Conservation (phyloP, 2,888 invertebrate species). For the Augochlorella aurata region DNA sequence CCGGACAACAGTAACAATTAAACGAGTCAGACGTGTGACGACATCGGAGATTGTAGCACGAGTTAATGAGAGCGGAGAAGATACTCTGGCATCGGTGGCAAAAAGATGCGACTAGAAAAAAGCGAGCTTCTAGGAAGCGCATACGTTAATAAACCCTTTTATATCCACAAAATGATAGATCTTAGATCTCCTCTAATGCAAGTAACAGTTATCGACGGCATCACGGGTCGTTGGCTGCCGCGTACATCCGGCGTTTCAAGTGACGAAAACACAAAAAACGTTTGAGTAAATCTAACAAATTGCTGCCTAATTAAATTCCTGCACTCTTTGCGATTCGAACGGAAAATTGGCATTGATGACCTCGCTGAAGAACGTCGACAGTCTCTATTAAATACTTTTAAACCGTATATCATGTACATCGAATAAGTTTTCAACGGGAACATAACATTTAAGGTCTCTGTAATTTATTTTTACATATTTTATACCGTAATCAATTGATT, state of each 20-base stretch:
- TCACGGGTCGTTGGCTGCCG: constrained; percentile 1
- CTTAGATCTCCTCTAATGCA: background rate
- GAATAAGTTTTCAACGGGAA: no score
- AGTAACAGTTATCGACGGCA: background rate
- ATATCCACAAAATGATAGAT: background rate
- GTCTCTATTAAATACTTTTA: background rate
- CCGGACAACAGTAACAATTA: background rate
- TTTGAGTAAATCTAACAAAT: background rate
- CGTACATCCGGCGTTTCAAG: background rate
- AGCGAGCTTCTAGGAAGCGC: background rate
- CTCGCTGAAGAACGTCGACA: background rate
- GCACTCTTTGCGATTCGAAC: background rate
- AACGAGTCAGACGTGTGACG: background rate
- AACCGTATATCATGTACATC: background rate
- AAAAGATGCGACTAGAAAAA: background rate
- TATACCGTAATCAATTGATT: no score
- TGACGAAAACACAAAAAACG: background rate
- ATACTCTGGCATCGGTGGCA: background rate
- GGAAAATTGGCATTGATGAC: background rate
- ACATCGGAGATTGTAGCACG: background rate
- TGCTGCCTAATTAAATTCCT: background rate
- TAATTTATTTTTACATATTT: no score
- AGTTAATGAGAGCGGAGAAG: background rate
- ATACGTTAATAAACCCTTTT: background rate
- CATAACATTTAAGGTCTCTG: no score